Percentiles rank a stretch among this genome's conserved stretches.
Conservation (phyloP, 2,888 invertebrate species). For the Operophtera brumata region DNA sequence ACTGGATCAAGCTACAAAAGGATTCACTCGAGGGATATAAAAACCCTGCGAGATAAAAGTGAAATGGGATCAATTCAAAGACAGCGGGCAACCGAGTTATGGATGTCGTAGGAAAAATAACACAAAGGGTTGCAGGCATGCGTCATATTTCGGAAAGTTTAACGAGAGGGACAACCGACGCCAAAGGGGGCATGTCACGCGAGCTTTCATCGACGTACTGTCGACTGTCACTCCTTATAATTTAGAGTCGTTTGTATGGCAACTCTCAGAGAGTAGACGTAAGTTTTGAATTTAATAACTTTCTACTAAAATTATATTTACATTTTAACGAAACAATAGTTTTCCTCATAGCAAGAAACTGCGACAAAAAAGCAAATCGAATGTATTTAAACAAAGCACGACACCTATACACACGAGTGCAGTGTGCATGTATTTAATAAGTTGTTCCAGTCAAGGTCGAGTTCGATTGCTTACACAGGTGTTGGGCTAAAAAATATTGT, state of each 20-base stretch:
- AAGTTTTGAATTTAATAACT: too few species aligned
- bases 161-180: slow-evolving; percentile 62
- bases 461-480: slow-evolving; percentile 51
- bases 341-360: neutral
- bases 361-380: neutral
- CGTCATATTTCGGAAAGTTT: slow-evolving; percentile 72
- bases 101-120: slow-evolving; percentile 55
- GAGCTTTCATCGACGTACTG: slow-evolving; percentile 62
- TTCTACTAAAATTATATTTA: too few species aligned
- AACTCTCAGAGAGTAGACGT: neutral
- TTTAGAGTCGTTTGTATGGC: slow-evolving; percentile 3
- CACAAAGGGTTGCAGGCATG: slow-evolving; percentile 67
- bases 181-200: slow-evolving; percentile 56
- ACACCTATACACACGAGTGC: neutral
- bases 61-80: slow-evolving; percentile 53
- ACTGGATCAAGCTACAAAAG: slow-evolving; percentile 56
- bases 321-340: neutral
- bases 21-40: slow-evolving; percentile 44
- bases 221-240: slow-evolving; percentile 56
- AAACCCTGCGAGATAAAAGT: slow-evolving; percentile 47
- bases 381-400: slow-evolving; percentile 11
- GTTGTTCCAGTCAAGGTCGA: slow-evolving; percentile 46
- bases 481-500: slow-evolving; percentile 33
- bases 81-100: slow-evolving; percentile 52
- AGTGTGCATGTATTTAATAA: slow-evolving; percentile 24